Base-by-base conservation (phyloP, 2,113 vertebrate species). In the Lagopus leucura region DNA sequence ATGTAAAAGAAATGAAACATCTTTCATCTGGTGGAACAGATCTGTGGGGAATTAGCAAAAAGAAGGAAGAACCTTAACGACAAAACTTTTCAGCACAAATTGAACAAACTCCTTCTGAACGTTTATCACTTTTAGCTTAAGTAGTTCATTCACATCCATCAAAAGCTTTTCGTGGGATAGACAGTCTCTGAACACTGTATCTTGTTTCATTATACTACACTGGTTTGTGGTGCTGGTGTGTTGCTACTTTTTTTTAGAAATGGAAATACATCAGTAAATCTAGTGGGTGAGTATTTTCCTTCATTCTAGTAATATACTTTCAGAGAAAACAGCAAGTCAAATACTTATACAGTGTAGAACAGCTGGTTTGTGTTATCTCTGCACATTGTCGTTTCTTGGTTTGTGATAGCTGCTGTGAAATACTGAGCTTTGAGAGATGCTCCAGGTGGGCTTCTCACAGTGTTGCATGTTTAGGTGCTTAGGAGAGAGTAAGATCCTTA, bases 191-290 rank as follows among this genome's bases (percentile, higher is more conserved):
- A 95, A 88, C 6, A 55, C 91, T 65, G 94, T 97, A 97, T 96
- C 94, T 93, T 86, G 95, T 94, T 95, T 97, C 94, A 72, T 97
- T 97, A 95, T 97, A 70, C 83, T 55, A 22, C 54, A 45, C 18
- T 10, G 38, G 18, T 40, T 27, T 28, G 16, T 12, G 61, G 24
- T 40, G 24, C 45, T 91, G 25, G 30, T 48, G 28, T 47, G 30
- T 61, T 38, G 1, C 13, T 58, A 32, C 32, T 55, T 34, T 63
- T 63, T 65, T 45, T 55, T 27, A 28, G 67, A 57, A 76, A 32
- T 34, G 1, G 1, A 65, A 77, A 40, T 25, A 28, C 6, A 13
- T 69, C 43, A 81, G 70, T 91, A 86, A 66, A 69, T 42, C 13
- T n/a, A 83, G 80, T 82, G 14, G 8, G 60, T 30, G 27, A 5